Conservation (phyloP, 2,888 invertebrate genomes). For the Aleiodes alternator region DNA sequence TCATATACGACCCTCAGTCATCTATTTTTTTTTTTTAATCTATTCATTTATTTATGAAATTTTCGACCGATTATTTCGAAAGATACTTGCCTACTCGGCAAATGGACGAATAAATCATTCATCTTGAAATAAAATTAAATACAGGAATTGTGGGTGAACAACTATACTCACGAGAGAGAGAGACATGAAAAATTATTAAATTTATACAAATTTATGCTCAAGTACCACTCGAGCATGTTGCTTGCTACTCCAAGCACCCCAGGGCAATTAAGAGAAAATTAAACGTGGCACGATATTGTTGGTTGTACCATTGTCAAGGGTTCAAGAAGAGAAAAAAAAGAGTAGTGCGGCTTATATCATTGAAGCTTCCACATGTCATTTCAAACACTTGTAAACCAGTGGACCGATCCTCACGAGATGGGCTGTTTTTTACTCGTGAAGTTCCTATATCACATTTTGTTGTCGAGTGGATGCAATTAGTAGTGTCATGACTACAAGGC, state of each 20-base stretch:
- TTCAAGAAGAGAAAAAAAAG: not conserved
- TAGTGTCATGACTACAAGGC: not conserved
- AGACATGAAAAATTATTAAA: not conserved
- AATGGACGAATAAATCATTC: not conserved
- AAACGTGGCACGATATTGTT: not conserved
- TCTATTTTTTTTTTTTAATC: constrained; percentile 40
- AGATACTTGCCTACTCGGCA: no score
- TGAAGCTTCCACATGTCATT: not conserved
- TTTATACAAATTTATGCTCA: not conserved
- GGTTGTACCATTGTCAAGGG: not conserved
- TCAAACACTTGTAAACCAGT: not conserved
- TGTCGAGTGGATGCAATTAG: constrained; percentile 17
- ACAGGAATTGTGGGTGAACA: constrained; percentile 13
- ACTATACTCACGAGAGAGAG: constrained; percentile 8
- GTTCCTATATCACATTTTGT: not conserved
- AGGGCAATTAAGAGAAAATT: constrained; percentile 7
- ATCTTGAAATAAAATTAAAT: constrained; percentile 8
- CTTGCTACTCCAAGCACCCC: constrained; percentile 1
- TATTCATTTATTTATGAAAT: constrained; percentile 24
- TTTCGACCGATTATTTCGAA: no score
- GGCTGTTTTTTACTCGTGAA: constrained; percentile 8
- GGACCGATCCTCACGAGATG: not conserved
- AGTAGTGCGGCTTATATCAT: constrained; percentile 3
- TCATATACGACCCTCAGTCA: constrained; percentile 62
- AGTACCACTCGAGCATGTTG: constrained; percentile 16